A percentile compares a stretch with the other conserved stretches of the same genome.
Conservation (phyloP, 92 coral and sea anemone species). For the Zoanthus solanderi region DNA sequence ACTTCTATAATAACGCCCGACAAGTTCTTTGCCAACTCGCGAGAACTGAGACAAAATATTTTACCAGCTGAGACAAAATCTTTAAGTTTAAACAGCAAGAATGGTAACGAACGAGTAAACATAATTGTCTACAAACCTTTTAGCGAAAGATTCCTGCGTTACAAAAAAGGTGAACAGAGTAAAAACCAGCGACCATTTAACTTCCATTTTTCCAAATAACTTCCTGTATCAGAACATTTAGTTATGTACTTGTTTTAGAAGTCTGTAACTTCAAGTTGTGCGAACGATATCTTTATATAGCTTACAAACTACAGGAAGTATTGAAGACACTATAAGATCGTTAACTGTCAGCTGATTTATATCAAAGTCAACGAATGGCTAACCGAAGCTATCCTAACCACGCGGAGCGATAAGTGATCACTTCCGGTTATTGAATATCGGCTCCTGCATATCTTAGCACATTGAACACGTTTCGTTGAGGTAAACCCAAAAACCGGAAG, state of each 20-base stretch:
- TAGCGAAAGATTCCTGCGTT: constrained; percentile 14
- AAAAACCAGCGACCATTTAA: neutral
- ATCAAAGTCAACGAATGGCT: neutral
- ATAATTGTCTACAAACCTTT: neutral
- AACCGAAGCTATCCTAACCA: neutral
- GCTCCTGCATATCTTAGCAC: neutral
- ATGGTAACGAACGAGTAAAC: neutral
- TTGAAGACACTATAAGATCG: too few species aligned
- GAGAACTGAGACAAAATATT: too few species aligned
- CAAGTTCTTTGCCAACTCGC: too few species aligned
- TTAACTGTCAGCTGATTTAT: too few species aligned
- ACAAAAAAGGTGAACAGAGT: neutral
- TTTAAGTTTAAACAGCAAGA: neutral
- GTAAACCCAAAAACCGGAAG: too few species aligned
- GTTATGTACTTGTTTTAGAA: neutral
- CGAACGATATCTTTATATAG: neutral
- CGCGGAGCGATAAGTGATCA: neutral
- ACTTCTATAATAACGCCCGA: too few species aligned
- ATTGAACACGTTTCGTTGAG: neutral
- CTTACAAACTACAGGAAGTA: neutral
- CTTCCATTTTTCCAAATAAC: constrained; percentile 2
- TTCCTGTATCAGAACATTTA: neutral
- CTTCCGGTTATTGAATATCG: neutral
- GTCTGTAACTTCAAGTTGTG: neutral
- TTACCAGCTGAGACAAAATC: too few species aligned